A percentile compares a stretch with the other conserved stretches of the same genome.
Evolutionary conservation across 2,113 vertebrate species (phyloP).

Genomic region (Azemiops feae): DNA sequence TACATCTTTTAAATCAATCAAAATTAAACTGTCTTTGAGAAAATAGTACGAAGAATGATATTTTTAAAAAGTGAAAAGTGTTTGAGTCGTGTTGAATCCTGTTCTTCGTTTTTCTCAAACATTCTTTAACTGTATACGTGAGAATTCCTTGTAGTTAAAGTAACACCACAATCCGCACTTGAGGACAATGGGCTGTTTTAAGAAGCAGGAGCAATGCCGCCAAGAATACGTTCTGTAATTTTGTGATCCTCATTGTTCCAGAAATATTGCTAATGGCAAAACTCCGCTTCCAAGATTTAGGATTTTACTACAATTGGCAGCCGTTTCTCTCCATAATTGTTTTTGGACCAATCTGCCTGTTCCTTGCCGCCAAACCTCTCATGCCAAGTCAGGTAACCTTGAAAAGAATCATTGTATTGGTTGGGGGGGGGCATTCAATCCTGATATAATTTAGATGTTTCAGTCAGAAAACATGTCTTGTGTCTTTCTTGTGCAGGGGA

Average conservation of each 20-base stretch:
- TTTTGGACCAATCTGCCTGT: conserved; percentile 45
- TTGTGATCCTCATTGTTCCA: conserved; percentile 55
- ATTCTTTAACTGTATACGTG: background rate
- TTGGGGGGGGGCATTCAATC: background rate
- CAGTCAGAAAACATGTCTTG: background rate
- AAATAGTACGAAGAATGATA: conserved; percentile 31
- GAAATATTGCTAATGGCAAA: conserved; percentile 52
- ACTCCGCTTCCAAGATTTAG: conserved; percentile 45
- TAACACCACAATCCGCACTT: conserved; percentile 15
- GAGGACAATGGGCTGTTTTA: conserved; percentile 44
- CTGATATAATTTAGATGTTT: conserved; percentile 21
- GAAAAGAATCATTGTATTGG: conserved; percentile 52
- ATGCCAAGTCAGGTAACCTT: conserved; percentile 37
- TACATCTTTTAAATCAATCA: conserved; percentile 42
- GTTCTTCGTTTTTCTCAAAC: background rate
- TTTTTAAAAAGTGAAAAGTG: conserved; percentile 46
- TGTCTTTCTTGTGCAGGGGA: background rate
- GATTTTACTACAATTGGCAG: conserved; percentile 59
- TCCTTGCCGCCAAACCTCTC: conserved; percentile 31
- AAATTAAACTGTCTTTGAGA: conserved; percentile 36
- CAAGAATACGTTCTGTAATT: conserved; percentile 46
- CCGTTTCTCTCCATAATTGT: conserved; percentile 26
- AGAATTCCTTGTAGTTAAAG: conserved; percentile 50
- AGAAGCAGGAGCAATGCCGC: conserved; percentile 23
- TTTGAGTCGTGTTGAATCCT: conserved; percentile 58